These are phyloP conservation scores for Pomacea canaliculata DNA, from an alignment of 2,888 invertebrate species.

Conservation along the genomic window DNA sequence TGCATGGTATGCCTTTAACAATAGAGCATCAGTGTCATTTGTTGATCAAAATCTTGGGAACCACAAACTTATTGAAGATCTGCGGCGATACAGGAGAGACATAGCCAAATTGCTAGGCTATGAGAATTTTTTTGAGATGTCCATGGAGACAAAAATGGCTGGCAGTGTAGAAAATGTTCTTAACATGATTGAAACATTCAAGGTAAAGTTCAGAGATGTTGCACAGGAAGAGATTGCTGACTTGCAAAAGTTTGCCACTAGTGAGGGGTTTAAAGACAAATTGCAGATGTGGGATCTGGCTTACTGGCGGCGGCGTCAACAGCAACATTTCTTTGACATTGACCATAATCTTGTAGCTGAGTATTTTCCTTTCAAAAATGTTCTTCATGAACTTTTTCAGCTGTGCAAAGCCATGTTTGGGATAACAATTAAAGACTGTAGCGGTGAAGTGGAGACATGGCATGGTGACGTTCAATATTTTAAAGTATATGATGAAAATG, in stretches of 20 bases:
- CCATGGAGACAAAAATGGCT: conserved; percentile 95
- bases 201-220: conserved; percentile 72
- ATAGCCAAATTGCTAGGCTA: conserved; percentile 85
- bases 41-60: conserved; percentile 71
- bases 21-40: conserved; percentile 75
- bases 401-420: conserved; percentile 84
- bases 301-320: conserved; percentile 87
- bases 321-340: conserved; percentile 74
- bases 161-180: conserved; percentile 82
- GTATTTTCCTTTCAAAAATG: conserved; percentile 86
- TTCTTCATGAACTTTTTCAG: conserved; percentile 83
- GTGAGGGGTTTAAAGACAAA: conserved; percentile 78
- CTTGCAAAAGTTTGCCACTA: conserved; percentile 80
- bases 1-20: conserved; percentile 84
- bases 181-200: conserved; percentile 75
- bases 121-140: conserved; percentile 84
- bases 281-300: conserved; percentile 87
- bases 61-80: conserved; percentile 82
- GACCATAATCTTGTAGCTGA: conserved; percentile 81
- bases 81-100: conserved; percentile 77
- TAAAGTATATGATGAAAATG: conserved; percentile 78
- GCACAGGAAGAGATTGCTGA: conserved; percentile 72
- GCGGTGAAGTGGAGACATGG: conserved; percentile 80
- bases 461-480: conserved; percentile 87
- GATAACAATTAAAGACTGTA: conserved; percentile 57